Evolutionary conservation across 2,113 vertebrate species (phyloP).

Genomic region (Platanista minor): DNA sequence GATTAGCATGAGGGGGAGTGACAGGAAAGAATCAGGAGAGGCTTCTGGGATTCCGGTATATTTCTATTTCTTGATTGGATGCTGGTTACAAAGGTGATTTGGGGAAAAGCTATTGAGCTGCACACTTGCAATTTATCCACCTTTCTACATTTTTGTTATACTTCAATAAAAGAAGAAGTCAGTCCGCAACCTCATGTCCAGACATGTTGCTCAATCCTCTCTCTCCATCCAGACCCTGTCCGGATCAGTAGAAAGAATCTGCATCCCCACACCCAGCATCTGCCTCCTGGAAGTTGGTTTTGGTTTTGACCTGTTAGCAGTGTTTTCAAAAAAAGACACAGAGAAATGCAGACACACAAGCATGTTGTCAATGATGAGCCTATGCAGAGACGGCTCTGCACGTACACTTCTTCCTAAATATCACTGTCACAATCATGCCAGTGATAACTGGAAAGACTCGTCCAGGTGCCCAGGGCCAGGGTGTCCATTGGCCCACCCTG

Average conservation of each 20-base stretch:
- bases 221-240: not conserved
- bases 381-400: not conserved
- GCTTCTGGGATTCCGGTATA: no score
- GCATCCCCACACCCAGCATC: not conserved
- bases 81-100: not conserved
- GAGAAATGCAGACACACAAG: not conserved
- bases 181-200: not conserved
- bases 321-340: not conserved
- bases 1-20: no score
- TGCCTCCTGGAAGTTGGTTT: not conserved
- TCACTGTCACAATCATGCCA: rapidly evolving
- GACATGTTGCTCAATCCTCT: not conserved
- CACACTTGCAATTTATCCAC: not conserved
- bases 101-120: not conserved
- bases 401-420: not conserved
- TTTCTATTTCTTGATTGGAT: not conserved
- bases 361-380: not conserved
- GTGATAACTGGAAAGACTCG: rapidly evolving
- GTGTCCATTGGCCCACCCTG: not conserved
- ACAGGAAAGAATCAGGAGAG: no score
- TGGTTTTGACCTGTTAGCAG: not conserved
- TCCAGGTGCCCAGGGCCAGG: no score
- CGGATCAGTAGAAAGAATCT: not conserved
- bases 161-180: not conserved
- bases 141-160: not conserved